Base-by-base conservation (phyloP, 2,888 invertebrate genomes). In the Troides helena region DNA sequence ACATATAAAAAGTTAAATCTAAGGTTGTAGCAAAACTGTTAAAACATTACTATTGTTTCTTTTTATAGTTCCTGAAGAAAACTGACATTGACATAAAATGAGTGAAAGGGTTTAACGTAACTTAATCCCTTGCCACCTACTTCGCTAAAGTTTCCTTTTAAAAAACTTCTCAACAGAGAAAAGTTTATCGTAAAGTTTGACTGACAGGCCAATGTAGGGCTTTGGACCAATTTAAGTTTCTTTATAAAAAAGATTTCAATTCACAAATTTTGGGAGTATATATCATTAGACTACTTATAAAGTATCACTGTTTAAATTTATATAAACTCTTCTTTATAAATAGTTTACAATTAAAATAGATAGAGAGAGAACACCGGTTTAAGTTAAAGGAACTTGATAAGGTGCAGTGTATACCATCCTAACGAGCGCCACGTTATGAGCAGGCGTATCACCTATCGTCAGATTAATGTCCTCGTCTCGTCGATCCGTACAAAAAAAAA, bases 101-200 rank as follows among this genome's bases (percentile, higher is more conserved):
- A 36, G 63, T 36, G 58, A 7, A 23, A 59, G 50, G 62, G 12
- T 68, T 58, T n/a, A 68, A 63, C 3, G 39, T 63, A 68, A 68
- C 68, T 59, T 59, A 68, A 36, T 53, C 30, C 68, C 59, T 50
- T 46, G 61, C 21, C 46, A n/a, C 56, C 30, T 23, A 4, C 30
- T n/a, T 30, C 3, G 56, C 59, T 63, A 23, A 25, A 59, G 50
- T 63, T 68, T 67, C 62, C 25, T 65, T 69, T 57, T 60, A 65
- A 62, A 60, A 65, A 61, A 65, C 60, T 69, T 69, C 7, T 23
- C 23, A 39, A 46, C 53, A 56, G 8, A 25, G 3, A 18, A 30
- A 63, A 68, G 36, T 64, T 61, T 53, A 39, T 62, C 46, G 65
- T 65, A 57, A 61, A 21, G 18, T 43, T 69, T 61, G 57, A 65